phyloP scores from a whole-genome alignment of 1,140 invertebrate genomes.

The Penaeus vannamei region DNA sequence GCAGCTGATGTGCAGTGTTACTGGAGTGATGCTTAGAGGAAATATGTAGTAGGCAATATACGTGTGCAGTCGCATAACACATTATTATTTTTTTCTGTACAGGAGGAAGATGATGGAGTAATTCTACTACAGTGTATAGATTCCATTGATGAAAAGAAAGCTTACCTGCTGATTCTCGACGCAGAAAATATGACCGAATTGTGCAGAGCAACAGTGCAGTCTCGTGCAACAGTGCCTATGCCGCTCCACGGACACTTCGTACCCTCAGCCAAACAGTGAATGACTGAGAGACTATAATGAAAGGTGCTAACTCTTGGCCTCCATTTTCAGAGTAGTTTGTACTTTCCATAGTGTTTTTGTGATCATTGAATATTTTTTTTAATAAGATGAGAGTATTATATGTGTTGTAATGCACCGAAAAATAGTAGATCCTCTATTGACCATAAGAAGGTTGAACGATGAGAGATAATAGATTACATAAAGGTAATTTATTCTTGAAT shows the following conservation, averaged over 20 bases:
- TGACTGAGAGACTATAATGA: background rate
- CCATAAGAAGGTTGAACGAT: too few species aligned
- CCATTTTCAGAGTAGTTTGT: too few species aligned
- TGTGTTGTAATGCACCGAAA: too few species aligned
- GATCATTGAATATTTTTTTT: too few species aligned
- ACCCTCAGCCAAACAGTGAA: conserved; percentile 9
- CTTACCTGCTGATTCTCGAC: conserved; percentile 69
- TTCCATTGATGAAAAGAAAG: conserved; percentile 66
- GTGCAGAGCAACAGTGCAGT: conserved; percentile 55
- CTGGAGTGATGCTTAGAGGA: background rate
- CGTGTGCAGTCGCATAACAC: background rate
- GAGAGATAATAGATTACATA: too few species aligned
- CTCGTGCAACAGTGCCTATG: conserved; percentile 50
- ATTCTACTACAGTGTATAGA: conserved; percentile 69
- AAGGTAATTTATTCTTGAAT: too few species aligned
- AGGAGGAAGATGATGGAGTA: conserved; percentile 71
- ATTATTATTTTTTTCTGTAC: background rate
- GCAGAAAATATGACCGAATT: conserved; percentile 70
- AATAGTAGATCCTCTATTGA: too few species aligned
- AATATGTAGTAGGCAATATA: background rate
- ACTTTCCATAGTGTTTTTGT: too few species aligned
- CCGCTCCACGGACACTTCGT: conserved; percentile 48
- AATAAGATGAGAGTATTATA: too few species aligned
- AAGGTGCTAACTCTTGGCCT: background rate
- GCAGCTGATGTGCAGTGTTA: too few species aligned